Percentiles rank a stretch among this genome's conserved stretches.
Conservation (phyloP, 2,888 invertebrate genomes). For the Eupithecia dodoneata region DNA sequence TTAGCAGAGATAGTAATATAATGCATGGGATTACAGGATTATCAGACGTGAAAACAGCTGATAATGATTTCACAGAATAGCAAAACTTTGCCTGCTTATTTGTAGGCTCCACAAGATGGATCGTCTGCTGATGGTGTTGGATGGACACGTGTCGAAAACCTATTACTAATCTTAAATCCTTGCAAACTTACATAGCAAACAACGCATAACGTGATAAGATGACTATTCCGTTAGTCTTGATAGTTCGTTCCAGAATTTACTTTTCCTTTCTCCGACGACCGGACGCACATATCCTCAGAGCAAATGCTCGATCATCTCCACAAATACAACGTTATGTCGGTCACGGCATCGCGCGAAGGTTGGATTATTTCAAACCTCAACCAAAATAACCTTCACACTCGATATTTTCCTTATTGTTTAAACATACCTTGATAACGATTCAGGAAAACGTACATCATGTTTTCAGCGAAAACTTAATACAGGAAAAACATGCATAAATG, state of each 20-base stretch:
- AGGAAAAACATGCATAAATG: not conserved
- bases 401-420: constrained; percentile 49
- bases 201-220: not conserved
- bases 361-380: constrained; percentile 51
- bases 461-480: not conserved
- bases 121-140: not conserved
- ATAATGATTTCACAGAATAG: not conserved
- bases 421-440: constrained; percentile 10
- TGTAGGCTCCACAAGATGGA: not conserved
- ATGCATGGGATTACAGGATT: constrained; percentile 12
- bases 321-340: constrained; percentile 74
- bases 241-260: not conserved
- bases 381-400: constrained; percentile 48
- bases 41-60: not conserved
- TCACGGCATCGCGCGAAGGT: constrained; percentile 72
- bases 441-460: constrained; percentile 8
- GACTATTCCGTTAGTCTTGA: not conserved
- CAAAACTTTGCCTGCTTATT: not conserved
- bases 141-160: not conserved
- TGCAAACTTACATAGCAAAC: not conserved
- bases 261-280: constrained; percentile 16
- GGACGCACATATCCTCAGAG: constrained; percentile 15
- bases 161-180: not conserved
- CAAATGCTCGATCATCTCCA: constrained; percentile 60
- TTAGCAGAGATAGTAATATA: constrained; percentile 4